Evolutionary conservation across 2,888 invertebrate genomes (phyloP).

Genomic region (Caenorhabditis sp.): DNA sequence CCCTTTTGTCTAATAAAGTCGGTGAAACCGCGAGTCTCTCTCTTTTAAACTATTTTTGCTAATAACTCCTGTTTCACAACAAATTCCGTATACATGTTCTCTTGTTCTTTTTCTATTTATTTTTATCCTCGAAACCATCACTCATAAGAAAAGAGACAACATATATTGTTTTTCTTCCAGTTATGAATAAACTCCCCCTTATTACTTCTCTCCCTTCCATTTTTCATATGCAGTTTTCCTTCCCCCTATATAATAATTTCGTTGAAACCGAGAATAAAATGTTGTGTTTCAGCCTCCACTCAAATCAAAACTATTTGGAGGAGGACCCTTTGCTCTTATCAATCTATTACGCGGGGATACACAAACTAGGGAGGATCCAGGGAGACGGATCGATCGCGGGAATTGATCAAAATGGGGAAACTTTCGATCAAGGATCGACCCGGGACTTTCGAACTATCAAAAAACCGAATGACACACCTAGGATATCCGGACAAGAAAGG

Average conservation of each 20-base stretch:
- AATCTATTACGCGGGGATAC: conserved; percentile 37
- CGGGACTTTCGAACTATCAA: conserved; percentile 6
- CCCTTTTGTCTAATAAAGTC: conserved; percentile 14
- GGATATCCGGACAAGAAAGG: conserved; percentile 19
- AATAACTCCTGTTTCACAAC: conserved; percentile 43
- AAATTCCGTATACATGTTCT: conserved; percentile 28
- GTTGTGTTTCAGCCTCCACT: conserved; percentile 66
- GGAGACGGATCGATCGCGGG: conserved; percentile 28
- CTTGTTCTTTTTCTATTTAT: conserved; percentile 38
- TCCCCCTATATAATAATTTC: conserved; percentile 45
- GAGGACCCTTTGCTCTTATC: conserved; percentile 52
- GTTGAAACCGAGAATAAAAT: conserved; percentile 63
- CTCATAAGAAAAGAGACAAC: conserved; percentile 23
- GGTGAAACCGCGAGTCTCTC: conserved; percentile 19
- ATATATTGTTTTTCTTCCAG: not conserved
- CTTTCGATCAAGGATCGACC: conserved; percentile 47
- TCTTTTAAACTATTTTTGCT: conserved; percentile 33
- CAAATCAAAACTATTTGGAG: conserved; percentile 61
- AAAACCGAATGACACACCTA: conserved; percentile 33
- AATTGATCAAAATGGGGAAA: conserved; percentile 31
- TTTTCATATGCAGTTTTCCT: conserved; percentile 55
- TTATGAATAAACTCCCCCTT: conserved; percentile 11
- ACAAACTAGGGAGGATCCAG: conserved; percentile 39
- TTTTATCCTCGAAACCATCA: conserved; percentile 39
- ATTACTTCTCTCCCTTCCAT: not conserved